Conservation (phyloP, 2,797 vertebrate species). For the Simalia tracyae region DNA sequence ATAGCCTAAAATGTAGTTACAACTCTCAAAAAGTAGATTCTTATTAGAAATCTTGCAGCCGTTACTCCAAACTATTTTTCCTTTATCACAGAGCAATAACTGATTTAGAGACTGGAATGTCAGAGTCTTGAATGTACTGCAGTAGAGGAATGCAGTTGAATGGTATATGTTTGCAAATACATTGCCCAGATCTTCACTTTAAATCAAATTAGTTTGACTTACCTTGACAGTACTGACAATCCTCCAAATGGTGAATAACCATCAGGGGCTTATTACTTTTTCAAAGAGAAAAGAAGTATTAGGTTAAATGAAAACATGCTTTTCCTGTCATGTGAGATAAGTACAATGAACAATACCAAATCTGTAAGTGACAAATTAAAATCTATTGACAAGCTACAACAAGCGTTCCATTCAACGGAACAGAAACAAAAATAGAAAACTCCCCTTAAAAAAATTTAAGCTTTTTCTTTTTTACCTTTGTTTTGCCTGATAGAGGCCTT, state of each 20-base stretch:
- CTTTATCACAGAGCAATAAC: not conserved
- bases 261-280: constrained; percentile 78
- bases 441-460: not conserved
- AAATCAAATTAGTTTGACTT: constrained; percentile 52
- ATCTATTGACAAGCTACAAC: not conserved
- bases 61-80: not conserved
- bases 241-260: constrained; percentile 79
- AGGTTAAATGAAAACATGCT: constrained; percentile 23
- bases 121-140: not conserved
- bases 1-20: not conserved
- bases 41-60: not conserved
- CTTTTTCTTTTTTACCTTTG: constrained; percentile 72
- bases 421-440: not conserved
- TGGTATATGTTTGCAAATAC: not conserved
- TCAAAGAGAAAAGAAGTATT: constrained; percentile 51
- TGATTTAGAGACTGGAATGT: not conserved
- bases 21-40: not conserved
- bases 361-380: not conserved
- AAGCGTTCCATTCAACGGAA: not conserved
- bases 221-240: constrained; percentile 77
- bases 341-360: not conserved
- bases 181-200: not conserved
- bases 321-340: not conserved
- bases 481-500: constrained; percentile 76
- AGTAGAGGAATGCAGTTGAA: not conserved